Conservation (phyloP, 2,888 invertebrate genomes). For the Bembecia ichneumoniformis region DNA sequence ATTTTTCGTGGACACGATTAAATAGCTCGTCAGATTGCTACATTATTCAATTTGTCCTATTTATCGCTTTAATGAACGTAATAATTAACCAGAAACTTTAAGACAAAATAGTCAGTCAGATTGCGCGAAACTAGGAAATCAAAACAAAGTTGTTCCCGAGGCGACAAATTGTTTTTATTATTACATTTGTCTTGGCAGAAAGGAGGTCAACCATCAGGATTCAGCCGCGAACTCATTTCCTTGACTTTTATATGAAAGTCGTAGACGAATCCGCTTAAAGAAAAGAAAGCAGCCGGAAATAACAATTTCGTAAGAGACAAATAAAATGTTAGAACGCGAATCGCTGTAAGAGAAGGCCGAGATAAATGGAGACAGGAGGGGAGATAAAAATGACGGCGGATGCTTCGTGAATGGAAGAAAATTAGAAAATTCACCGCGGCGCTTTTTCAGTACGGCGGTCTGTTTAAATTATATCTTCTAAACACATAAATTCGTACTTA, state of each 20-base stretch:
- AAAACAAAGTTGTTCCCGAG: constrained; percentile 2
- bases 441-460: constrained; percentile 44
- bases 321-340: constrained; percentile 62
- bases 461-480: constrained; percentile 50
- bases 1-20: too few relatives aligned
- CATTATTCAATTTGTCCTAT: too few relatives aligned
- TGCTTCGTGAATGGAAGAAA: constrained; percentile 61
- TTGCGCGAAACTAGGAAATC: not conserved
- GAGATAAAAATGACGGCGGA: constrained; percentile 70
- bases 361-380: constrained; percentile 66
- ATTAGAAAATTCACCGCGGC: constrained; percentile 63
- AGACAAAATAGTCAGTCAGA: too few relatives aligned
- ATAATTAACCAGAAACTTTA: too few relatives aligned
- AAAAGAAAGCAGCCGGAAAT: constrained; percentile 65
- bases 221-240: constrained; percentile 56
- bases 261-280: constrained; percentile 58
- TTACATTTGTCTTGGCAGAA: constrained; percentile 35
- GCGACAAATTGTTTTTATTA: constrained; percentile 34
- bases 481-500: constrained; percentile 29
- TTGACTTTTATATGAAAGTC: constrained; percentile 52
- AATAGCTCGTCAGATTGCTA: too few relatives aligned
- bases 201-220: constrained; percentile 53
- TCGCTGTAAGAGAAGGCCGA: constrained; percentile 51
- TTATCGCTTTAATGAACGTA: too few relatives aligned
- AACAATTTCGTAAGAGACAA: constrained; percentile 68